Base-by-base conservation (phyloP, 2,113 vertebrate genomes). In the Origma solitaria region DNA sequence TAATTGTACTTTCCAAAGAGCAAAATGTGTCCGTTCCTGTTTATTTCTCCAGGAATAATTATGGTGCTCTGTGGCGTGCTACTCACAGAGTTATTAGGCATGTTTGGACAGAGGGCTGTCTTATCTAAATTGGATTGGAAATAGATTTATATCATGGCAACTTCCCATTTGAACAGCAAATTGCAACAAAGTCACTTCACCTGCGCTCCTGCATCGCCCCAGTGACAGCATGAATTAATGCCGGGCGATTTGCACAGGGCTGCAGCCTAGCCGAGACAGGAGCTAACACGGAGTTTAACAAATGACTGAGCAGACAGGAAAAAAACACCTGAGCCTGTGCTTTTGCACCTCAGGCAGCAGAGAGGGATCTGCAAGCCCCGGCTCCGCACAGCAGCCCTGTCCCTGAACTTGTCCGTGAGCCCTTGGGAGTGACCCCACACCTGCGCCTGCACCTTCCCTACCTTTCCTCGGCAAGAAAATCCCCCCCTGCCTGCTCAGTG, bases 61-160 rank as follows among this genome's bases (percentile, higher is more conserved):
- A 24, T 1, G 57, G 82, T 0, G 28, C 82, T 78, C 42, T 30
- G 4, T 13, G 82, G 76, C 1, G 1, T 20, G 71, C 62, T 50
- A 50, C 35, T 83, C 86, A 24, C 57, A n/a, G 72, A 82, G 85
- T 64, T 94, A 92, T 93, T 62, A 95, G 47, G 76, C 47, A 0
- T 78, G 93, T 96, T 96, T 96, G 73, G 90, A 80, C 83, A 73
- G 42, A 84, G 42, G n/a, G 65, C 70, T 86, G 57, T 92, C 93
- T 95, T 95, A 97, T 89, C 90, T 96, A 95, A 92, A 96, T 58
- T 92, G 38, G 33, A 65, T 60, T 85, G 70, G 79, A 93, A 94
- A 92, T 72, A 72, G 82, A 93, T 82, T 93, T 94, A 95, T 35
- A 79, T 49, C 85, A 47, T 5, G n/a, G 95, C 94, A 94, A 90